Base-by-base conservation (phyloP, 1,140 invertebrate genomes). In the Solenopsis invicta region DNA sequence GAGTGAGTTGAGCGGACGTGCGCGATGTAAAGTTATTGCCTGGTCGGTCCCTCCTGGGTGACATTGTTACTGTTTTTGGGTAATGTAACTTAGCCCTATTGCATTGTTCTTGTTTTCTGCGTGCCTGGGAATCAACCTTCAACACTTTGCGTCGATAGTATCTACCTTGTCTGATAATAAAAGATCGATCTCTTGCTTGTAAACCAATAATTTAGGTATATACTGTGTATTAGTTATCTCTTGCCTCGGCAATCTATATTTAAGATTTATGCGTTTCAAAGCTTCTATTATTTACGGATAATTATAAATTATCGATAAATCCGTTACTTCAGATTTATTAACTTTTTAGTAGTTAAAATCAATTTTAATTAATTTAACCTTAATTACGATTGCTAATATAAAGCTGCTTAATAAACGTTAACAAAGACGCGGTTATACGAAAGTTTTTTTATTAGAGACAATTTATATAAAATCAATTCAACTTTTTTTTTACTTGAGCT, bases 21-120 rank as follows among this genome's bases (percentile, higher is more conserved):
- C 50, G 50, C 85, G 56, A 87, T 86, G 81, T 78, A 88, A 59
- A 85, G 87, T 89, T 87, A 75, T 71, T 64, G 69, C 29, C 37
- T 50, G 13, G 56, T n/a, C 18, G 59, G 9, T 18, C n/a, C 59
- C 54, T 61, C 69, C 13, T 50, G 45, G 12, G 48, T 48, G 37
- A 59, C 37, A 50, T 86, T 89, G 37, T 50, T 48, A 50, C 56
- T 71, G 21, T 61, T 89, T 81, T 81, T 82, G 72, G 52, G 0
- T 50, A 61, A 56, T 18, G 56, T 13, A 29, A 88, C 54, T 74
- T 56, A 56, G n/a, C n/a, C 45, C 18, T 48, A 24, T 74, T 37
- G 52, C 24, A n/a, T 12, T 62, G 56, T 29, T 50, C 10, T 18
- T 5, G n/a, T 50, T 50, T 4, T 61, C 54, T 50, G 12, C 24